These are phyloP conservation scores for Pterocles orientalis DNA, from an alignment of 2,113 vertebrate species.

Conservation along the genomic window DNA sequence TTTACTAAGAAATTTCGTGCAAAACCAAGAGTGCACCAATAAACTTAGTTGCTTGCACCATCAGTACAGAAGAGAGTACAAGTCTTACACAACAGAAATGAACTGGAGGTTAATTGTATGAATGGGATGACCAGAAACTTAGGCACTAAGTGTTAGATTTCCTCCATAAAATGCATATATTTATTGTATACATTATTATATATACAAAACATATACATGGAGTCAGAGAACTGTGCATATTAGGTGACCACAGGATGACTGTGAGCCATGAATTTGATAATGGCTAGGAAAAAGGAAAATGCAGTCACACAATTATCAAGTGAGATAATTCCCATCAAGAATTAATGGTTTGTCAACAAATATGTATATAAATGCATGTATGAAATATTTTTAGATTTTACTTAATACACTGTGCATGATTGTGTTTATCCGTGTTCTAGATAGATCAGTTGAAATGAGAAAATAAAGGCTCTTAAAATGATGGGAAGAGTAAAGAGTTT, in stretches of 20 bases:
- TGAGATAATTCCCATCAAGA: neutral
- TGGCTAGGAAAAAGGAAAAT: neutral
- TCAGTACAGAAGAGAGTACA: neutral
- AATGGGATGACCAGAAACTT: neutral
- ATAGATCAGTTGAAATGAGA: neutral
- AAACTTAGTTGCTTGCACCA: neutral
- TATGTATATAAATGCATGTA: neutral
- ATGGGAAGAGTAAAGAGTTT: neutral
- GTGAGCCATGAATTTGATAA: neutral
- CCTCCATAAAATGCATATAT: neutral
- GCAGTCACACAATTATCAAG: neutral
- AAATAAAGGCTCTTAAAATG: neutral
- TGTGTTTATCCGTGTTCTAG: neutral
- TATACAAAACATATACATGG: neutral
- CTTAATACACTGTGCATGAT: neutral
- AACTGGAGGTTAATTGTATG: neutral
- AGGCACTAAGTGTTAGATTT: neutral
- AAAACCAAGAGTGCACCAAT: neutral
- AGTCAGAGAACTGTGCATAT: neutral
- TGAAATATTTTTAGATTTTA: neutral
- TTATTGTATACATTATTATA: neutral
- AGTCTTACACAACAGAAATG: neutral
- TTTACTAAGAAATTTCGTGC: neutral
- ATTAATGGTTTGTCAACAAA: neutral
- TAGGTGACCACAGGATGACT: neutral